These are phyloP conservation scores for Catocala nupta DNA, from an alignment of 2,888 invertebrate genomes.

Conservation along the genomic window DNA sequence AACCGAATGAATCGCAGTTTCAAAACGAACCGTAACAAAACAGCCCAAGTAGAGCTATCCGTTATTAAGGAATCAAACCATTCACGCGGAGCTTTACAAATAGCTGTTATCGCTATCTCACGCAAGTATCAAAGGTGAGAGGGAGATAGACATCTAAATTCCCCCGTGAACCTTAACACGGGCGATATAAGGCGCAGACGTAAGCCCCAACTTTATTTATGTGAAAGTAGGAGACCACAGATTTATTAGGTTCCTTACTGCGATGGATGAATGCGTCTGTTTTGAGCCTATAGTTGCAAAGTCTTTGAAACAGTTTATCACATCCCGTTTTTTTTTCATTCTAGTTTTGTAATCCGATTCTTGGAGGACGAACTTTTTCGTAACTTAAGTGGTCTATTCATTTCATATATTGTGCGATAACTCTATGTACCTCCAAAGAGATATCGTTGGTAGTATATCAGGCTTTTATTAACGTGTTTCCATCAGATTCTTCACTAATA, in stretches of 20 bases:
- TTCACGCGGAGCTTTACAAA: slow-evolving; percentile 60
- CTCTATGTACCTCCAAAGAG: background rate
- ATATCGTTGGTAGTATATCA: background rate
- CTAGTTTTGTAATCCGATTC: slow-evolving; percentile 2
- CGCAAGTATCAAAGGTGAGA: slow-evolving; percentile 60
- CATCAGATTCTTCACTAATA: background rate
- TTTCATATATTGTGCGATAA: background rate
- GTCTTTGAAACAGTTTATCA: slow-evolving; percentile 59
- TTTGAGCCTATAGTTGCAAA: slow-evolving; percentile 57
- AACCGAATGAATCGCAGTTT: slow-evolving; percentile 30
- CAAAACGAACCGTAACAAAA: slow-evolving; percentile 49
- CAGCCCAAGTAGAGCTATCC: slow-evolving; percentile 54
- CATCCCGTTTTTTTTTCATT: slow-evolving; percentile 55
- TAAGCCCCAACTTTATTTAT: slow-evolving; percentile 72
- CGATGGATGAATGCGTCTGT: slow-evolving; percentile 67
- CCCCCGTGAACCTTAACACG: slow-evolving; percentile 70
- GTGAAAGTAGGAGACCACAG: slow-evolving; percentile 69
- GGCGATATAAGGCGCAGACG: slow-evolving; percentile 65
- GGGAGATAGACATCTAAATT: slow-evolving; percentile 58
- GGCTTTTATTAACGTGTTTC: background rate
- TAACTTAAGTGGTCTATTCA: background rate
- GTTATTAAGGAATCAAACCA: slow-evolving; percentile 64
- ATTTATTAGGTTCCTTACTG: slow-evolving; percentile 79
- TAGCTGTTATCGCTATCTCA: slow-evolving; percentile 65
- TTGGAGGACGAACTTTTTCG: background rate